Evolutionary conservation across 2,797 vertebrate genomes (phyloP).

Genomic region (Aselliscus stoliczkanus): DNA sequence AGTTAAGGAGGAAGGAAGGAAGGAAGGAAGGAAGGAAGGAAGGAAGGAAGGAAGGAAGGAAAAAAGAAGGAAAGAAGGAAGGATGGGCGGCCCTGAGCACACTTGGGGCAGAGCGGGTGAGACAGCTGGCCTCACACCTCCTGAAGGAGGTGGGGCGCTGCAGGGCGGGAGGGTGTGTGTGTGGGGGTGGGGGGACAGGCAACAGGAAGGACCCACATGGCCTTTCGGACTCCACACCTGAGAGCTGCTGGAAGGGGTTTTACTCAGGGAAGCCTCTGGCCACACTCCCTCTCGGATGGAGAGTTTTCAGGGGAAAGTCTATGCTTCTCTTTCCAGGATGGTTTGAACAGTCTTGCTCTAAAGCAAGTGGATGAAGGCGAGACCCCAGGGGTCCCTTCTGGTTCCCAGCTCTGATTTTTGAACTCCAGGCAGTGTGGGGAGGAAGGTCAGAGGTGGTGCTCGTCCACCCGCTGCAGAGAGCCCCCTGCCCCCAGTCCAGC

Average conservation of each 20-base stretch:
- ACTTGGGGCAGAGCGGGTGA: neutral
- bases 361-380: neutral
- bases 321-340: neutral
- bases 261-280: neutral
- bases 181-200: accelerated
- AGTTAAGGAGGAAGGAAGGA: neutral
- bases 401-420: neutral
- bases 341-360: neutral
- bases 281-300: neutral
- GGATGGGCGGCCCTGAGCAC: neutral
- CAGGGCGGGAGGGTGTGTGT: neutral
- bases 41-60: no score
- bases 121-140: neutral
- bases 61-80: no score
- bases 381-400: neutral
- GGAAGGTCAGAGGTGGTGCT: neutral
- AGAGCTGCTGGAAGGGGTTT: neutral
- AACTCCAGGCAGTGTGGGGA: neutral
- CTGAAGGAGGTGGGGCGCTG: neutral
- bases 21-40: no score
- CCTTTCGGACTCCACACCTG: neutral
- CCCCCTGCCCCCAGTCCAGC: neutral
- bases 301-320: neutral
- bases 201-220: neutral
- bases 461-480: neutral